Conservation (phyloP, 2,797 vertebrate species). For the Myotis planiceps region DNA sequence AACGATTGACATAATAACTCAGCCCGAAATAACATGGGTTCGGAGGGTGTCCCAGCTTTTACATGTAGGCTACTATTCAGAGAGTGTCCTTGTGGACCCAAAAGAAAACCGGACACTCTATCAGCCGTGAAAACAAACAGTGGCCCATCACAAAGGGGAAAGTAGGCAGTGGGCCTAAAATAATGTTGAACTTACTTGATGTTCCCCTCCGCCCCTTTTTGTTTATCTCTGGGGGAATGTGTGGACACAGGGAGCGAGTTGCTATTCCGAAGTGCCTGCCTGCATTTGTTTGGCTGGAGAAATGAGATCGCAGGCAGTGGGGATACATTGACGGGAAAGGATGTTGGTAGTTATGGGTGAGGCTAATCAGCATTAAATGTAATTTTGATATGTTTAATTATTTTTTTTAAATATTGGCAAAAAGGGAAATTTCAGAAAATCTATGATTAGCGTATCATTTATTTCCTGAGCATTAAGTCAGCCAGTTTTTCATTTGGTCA, state of each 20-base stretch:
- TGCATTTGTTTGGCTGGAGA: background rate
- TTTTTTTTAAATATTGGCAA: background rate
- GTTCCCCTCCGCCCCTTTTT: background rate
- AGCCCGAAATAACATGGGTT: background rate
- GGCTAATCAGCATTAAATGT: background rate
- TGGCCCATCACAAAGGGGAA: constrained; percentile 63
- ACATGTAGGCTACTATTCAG: background rate
- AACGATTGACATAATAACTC: background rate
- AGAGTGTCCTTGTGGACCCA: background rate
- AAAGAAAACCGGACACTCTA: constrained; percentile 47
- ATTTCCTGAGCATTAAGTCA: background rate
- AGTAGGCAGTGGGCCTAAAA: constrained; percentile 71
- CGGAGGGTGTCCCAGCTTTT: background rate
- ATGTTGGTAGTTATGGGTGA: background rate
- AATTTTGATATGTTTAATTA: background rate
- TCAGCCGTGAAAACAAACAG: constrained; percentile 65
- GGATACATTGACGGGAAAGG: background rate
- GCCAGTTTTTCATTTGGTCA: background rate
- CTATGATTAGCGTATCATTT: background rate
- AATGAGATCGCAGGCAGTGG: background rate
- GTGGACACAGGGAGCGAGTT: background rate
- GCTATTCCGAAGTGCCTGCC: background rate
- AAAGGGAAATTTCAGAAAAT: background rate
- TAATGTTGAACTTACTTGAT: constrained; percentile 66
- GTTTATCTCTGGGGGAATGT: background rate